Evolutionary conservation across 1,140 invertebrate species (phyloP), one percentile per base, ranked within the genome.

Genomic region (Pachypsylla venusta): DNA sequence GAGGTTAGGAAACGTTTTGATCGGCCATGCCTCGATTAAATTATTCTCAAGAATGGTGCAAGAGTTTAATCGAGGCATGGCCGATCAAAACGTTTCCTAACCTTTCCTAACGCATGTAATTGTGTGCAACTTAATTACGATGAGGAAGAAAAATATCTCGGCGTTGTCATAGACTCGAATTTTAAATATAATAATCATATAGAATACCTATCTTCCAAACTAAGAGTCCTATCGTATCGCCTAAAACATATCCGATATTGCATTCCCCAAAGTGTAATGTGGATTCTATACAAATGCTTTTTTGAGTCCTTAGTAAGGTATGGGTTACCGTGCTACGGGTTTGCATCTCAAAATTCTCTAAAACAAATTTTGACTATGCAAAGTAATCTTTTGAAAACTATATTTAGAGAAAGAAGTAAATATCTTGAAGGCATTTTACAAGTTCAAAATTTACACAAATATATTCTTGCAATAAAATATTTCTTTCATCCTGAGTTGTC

Each of bases 291-390:
- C 12, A 55, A 55, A 10, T 5, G 14, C 2, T 55, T 55, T 10
- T 55, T 55, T 55, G 54, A 25, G 2, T 55, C 54, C 2, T 25
- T 55, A 55, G 24, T 24, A 13, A 55, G 54, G n/a, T 25, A 27
- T 16, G 22, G 2, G 2, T 12, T 24, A 7, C n/a, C 16, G n/a
- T 55, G 26, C n/a, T 24, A 55, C 25, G 22, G 22, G 4, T 55
- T 55, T 55, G 3, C 22, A 22, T 5, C 26, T n/a, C n/a, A 27
- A 5, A 24, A 14, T 22, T 22, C 3, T n/a, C 16, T 55, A 25
- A 27, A 22, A 4, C 22, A 19, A 24, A 55, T 25, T 24, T 7
- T 5, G 3, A 55, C 4, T 24, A 5, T 25, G 12, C 26, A 55
- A 4, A 22, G 25, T 10, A 48, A 48, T 4, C 7, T 48, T n/a